Percentiles rank a stretch among this genome's conserved stretches.
phyloP scores from a whole-genome alignment of 2,113 vertebrate species.

The Prolemur simus region DNA sequence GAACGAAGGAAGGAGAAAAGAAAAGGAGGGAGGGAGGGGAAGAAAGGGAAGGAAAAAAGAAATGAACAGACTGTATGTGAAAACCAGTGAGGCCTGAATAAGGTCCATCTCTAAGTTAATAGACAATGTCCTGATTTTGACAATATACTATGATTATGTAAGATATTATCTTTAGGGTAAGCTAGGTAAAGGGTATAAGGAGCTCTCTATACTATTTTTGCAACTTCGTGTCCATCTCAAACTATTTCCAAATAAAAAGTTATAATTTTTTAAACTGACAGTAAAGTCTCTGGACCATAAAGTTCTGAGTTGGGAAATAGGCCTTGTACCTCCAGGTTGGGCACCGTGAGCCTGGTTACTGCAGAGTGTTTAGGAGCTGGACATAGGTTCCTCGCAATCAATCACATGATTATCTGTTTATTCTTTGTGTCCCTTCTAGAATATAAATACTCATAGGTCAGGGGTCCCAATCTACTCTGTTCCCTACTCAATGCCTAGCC shows the following conservation, averaged over 20 bases:
- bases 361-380: not conserved
- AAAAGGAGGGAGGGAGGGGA: fast-evolving
- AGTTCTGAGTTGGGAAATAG: not conserved
- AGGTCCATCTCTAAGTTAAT: not conserved
- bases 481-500: not conserved
- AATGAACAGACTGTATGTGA: not conserved
- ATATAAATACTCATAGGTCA: not conserved
- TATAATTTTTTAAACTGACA: not conserved
- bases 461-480: not conserved
- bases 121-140: not conserved
- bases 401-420: not conserved
- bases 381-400: not conserved
- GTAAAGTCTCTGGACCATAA: not conserved
- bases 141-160: not conserved
- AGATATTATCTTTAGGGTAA: not conserved
- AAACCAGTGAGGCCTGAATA: not conserved
- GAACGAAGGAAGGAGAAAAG: not conserved
- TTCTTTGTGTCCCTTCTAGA: not conserved
- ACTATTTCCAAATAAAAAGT: not conserved
- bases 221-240: not conserved
- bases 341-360: not conserved
- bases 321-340: not conserved
- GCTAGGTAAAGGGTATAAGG: not conserved
- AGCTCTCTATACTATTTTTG: not conserved
- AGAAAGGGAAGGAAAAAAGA: too few species aligned